phyloP scores from a whole-genome alignment of 2,888 invertebrate species.

The Microctonus aethiopoides region DNA sequence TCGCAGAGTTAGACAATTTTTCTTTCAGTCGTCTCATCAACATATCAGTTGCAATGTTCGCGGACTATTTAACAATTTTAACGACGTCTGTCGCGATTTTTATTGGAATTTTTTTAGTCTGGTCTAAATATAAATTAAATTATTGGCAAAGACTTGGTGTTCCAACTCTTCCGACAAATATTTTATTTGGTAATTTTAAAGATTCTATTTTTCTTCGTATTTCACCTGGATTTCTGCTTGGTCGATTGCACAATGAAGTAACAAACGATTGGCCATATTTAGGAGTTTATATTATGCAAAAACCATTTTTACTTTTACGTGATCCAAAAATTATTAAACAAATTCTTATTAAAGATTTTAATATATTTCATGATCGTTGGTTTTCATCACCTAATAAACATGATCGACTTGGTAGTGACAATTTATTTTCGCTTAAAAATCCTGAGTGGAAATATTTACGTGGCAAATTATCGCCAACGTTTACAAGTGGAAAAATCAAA shows the following conservation, averaged over 20 bases:
- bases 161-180: slow-evolving; percentile 43
- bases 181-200: slow-evolving; percentile 51
- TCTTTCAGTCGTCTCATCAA: background rate
- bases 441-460: slow-evolving; percentile 69
- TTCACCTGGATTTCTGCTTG: slow-evolving; percentile 40
- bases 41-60: background rate
- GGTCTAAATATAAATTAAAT: slow-evolving; percentile 44
- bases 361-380: slow-evolving; percentile 65
- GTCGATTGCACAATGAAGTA: slow-evolving; percentile 42
- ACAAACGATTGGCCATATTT: slow-evolving; percentile 49
- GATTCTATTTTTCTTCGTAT: slow-evolving; percentile 40
- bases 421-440: slow-evolving; percentile 65
- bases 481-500: slow-evolving; percentile 71
- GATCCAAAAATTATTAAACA: slow-evolving; percentile 67
- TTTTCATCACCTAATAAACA: slow-evolving; percentile 55
- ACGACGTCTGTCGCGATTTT: slow-evolving; percentile 6
- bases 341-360: slow-evolving; percentile 68
- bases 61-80: background rate
- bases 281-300: slow-evolving; percentile 67
- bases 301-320: slow-evolving; percentile 66
- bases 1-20: too few relatives aligned
- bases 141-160: slow-evolving; percentile 53
- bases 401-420: slow-evolving; percentile 58
- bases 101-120: slow-evolving; percentile 40
- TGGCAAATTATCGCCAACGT: slow-evolving; percentile 69